Conservation (phyloP, 37 sponge, comb jelly and placozoan genomes). For the Haliclona indistincta region DNA sequence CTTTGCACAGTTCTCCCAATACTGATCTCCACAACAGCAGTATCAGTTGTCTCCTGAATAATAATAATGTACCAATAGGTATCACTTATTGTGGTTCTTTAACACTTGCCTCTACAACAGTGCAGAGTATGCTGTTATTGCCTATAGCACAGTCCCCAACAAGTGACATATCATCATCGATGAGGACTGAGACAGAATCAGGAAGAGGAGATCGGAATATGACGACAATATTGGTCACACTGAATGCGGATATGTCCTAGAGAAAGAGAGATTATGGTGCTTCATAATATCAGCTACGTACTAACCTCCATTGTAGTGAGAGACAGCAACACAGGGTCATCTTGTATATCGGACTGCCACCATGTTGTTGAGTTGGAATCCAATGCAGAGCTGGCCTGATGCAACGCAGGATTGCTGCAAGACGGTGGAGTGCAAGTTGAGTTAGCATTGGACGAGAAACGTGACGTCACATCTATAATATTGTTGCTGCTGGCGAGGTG, state of each 20-base stretch:
- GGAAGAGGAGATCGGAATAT: background rate
- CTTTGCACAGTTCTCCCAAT: too few species aligned
- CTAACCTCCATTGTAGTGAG: background rate
- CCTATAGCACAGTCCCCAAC: too few species aligned
- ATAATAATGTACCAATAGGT: background rate
- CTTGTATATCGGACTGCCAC: conserved; percentile 16
- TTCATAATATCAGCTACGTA: background rate
- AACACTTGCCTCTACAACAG: too few species aligned
- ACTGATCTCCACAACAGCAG: background rate
- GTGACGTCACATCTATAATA: too few species aligned
- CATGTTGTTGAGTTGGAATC: background rate
- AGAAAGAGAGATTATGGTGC: background rate
- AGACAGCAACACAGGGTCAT: background rate
- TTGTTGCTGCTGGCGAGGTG: too few species aligned
- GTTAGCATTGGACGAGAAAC: too few species aligned
- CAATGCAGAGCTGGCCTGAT: too few species aligned
- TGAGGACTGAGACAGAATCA: background rate
- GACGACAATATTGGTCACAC: background rate
- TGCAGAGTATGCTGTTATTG: too few species aligned
- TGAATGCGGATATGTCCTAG: background rate
- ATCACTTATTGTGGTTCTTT: too few species aligned
- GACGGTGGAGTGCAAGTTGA: too few species aligned
- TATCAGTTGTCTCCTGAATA: background rate
- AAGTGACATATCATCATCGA: too few species aligned
- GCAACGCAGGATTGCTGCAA: too few species aligned